Evolutionary conservation across 2,888 invertebrate genomes (phyloP).

Genomic region (Thera britannica): DNA sequence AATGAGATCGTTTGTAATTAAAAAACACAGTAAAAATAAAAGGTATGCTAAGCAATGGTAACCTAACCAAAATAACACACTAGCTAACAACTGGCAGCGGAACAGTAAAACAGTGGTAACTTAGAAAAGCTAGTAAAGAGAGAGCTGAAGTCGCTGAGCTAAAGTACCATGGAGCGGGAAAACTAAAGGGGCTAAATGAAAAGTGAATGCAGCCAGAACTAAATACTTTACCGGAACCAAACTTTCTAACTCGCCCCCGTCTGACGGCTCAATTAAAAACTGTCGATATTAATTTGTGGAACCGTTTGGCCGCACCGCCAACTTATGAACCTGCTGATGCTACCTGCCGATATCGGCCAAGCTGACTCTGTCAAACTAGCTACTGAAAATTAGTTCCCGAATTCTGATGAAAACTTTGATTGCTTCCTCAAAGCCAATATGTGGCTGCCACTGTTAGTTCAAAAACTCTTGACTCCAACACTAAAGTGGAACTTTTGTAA

Average conservation of each 20-base stretch:
- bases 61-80: neutral
- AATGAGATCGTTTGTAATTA: neutral
- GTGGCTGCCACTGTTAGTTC: conserved; percentile 65
- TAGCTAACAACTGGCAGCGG: neutral
- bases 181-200: conserved; percentile 7
- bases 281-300: conserved; percentile 62
- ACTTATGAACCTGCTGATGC: conserved; percentile 44
- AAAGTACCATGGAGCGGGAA: neutral
- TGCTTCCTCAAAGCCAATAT: conserved; percentile 78
- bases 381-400: conserved; percentile 79
- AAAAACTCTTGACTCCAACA: conserved; percentile 54
- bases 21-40: too few relatives aligned
- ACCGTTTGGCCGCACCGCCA: conserved; percentile 55
- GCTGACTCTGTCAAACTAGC: conserved; percentile 82
- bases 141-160: neutral
- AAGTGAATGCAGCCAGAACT: conserved; percentile 16
- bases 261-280: conserved; percentile 60
- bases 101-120: neutral
- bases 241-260: conserved; percentile 31
- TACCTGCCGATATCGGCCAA: conserved; percentile 63
- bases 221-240: conserved; percentile 15
- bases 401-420: conserved; percentile 83
- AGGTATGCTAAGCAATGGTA: neutral
- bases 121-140: neutral
- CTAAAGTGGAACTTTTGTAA: conserved; percentile 53